phyloP scores from a whole-genome alignment of 2,888 invertebrate species.

The Therioaphis trifolii region DNA sequence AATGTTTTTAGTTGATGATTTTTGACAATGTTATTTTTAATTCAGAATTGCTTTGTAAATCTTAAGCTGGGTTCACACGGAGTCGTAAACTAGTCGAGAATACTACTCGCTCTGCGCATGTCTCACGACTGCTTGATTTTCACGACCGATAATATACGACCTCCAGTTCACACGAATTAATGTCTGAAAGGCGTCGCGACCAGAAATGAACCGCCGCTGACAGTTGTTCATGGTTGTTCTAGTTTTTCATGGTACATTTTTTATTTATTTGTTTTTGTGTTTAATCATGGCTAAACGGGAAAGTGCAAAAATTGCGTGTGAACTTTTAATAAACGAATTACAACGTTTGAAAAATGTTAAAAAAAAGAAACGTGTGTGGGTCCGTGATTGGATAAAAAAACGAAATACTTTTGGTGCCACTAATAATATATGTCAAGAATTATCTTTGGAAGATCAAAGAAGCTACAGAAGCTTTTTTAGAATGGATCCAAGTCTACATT shows the following conservation, averaged over 20 bases:
- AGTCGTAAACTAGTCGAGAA: not conserved
- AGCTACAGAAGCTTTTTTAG: conserved; percentile 44
- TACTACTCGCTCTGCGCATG: conserved; percentile 17
- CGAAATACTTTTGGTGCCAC: conserved; percentile 35
- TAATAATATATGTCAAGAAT: conserved; percentile 41
- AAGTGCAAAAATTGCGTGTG: conserved; percentile 41
- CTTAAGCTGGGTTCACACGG: not conserved
- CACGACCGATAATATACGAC: conserved; percentile 20
- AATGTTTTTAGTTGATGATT: no score
- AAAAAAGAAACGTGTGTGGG: conserved; percentile 47
- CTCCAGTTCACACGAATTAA: not conserved
- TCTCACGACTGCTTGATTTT: conserved; percentile 32
- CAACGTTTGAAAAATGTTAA: conserved; percentile 40
- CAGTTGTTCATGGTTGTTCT: conserved; percentile 10
- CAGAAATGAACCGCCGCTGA: conserved; percentile 22
- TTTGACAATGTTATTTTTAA: no score
- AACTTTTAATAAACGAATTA: conserved; percentile 33
- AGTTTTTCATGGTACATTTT: conserved; percentile 21
- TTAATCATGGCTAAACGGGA: conserved; percentile 27
- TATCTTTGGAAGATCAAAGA: conserved; percentile 29
- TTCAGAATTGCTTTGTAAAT: no score
- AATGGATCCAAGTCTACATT: conserved; percentile 32
- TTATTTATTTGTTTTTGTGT: conserved; percentile 14
- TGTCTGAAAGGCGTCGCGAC: conserved; percentile 24
- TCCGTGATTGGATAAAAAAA: conserved; percentile 49